Evolutionary conservation across 1,140 invertebrate genomes (phyloP).

Genomic region (Plutomurus gul): DNA sequence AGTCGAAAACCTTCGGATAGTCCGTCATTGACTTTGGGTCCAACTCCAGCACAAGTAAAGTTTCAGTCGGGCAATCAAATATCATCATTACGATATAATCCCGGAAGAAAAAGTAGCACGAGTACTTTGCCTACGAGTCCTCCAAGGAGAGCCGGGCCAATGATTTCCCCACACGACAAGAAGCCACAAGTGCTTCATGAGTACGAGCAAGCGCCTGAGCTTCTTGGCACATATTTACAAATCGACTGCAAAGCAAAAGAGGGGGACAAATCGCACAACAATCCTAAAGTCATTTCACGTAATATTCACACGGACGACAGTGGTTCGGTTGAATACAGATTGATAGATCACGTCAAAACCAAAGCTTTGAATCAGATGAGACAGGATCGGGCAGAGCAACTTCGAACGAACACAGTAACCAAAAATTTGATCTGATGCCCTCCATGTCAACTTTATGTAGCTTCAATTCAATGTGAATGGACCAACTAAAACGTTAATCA

Average conservation of each 20-base stretch:
- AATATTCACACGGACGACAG: background rate
- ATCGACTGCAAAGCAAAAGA: constrained; percentile 45
- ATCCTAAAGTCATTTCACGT: background rate
- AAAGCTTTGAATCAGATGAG: constrained; percentile 51
- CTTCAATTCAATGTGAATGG: background rate
- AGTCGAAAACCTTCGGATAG: constrained; percentile 37
- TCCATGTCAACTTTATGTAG: background rate
- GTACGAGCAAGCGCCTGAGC: constrained; percentile 37
- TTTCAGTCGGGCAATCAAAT: background rate
- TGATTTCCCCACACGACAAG: constrained; percentile 35
- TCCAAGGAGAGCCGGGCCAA: constrained; percentile 31
- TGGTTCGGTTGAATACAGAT: constrained; percentile 47
- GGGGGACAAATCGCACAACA: background rate
- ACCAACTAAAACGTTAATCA: background rate
- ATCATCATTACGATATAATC: background rate
- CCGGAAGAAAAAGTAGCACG: background rate
- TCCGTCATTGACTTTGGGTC: constrained; percentile 34
- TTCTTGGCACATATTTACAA: constrained; percentile 48
- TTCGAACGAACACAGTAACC: constrained; percentile 10
- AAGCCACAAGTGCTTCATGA: constrained; percentile 40
- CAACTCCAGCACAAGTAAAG: constrained; percentile 46
- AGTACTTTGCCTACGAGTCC: constrained; percentile 36
- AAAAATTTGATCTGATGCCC: constrained; percentile 29
- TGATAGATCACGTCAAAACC: constrained; percentile 53
- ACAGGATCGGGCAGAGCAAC: constrained; percentile 47